phyloP scores from a whole-genome alignment of 2,888 invertebrate genomes.

The Brassicogethes aeneus region DNA sequence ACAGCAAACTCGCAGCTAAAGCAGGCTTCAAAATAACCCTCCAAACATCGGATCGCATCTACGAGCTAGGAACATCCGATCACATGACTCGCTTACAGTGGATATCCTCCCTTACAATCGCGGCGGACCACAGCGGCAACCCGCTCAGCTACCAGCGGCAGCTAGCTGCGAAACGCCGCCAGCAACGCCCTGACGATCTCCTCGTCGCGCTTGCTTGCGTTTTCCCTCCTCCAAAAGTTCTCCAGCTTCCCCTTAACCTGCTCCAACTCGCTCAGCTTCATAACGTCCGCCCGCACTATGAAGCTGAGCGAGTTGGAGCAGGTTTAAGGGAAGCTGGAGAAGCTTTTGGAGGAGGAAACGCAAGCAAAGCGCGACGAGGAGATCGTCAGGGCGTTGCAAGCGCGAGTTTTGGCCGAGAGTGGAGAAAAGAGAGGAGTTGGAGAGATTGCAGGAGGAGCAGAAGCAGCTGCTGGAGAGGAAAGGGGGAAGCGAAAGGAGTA shows the following conservation, averaged over 20 bases:
- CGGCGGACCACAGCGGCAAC: slow-evolving; percentile 61
- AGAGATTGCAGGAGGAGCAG: slow-evolving; percentile 71
- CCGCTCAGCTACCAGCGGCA: slow-evolving; percentile 65
- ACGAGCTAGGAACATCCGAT: slow-evolving; percentile 64
- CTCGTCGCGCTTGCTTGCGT: no score
- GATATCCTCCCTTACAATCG: slow-evolving; percentile 65
- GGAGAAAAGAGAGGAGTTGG: slow-evolving; percentile 77
- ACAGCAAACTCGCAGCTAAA: slow-evolving; percentile 56
- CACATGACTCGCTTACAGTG: slow-evolving; percentile 70
- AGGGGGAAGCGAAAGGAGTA: slow-evolving; percentile 65
- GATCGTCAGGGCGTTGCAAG: slow-evolving; percentile 62
- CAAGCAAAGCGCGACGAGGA: slow-evolving; percentile 80
- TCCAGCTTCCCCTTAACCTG: no score
- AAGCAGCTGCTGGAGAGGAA: slow-evolving; percentile 62
- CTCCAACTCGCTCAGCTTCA: no score
- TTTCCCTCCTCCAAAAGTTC: no score
- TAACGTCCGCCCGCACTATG: no score
- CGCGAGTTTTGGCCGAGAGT: slow-evolving; percentile 69
- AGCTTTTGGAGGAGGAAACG: slow-evolving; percentile 68
- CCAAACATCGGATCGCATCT: slow-evolving; percentile 61
- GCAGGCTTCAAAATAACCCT: slow-evolving; percentile 57
- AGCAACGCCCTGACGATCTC: no score
- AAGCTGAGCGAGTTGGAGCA: slow-evolving; percentile 65
- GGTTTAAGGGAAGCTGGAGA: slow-evolving; percentile 59
- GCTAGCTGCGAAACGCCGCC: slow-evolving; percentile 45